A percentile compares a stretch with the other conserved stretches of the same genome.
Conservation (phyloP, 1,140 invertebrate species). For the Nixonia krombeini region DNA sequence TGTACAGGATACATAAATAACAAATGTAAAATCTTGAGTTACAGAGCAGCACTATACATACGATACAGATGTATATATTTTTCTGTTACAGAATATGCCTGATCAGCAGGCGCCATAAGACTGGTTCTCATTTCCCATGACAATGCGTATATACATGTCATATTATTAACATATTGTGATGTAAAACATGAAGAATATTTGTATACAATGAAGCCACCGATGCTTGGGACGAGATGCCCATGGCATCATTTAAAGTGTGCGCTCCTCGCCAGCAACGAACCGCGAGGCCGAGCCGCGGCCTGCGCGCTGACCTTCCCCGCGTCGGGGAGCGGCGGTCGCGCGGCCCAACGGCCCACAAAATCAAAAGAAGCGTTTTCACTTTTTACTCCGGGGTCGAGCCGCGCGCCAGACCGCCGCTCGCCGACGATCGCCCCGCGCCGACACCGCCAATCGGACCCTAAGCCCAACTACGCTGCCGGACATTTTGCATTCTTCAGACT, state of each 20-base stretch:
- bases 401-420: constrained; percentile 9
- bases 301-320: constrained; percentile 10
- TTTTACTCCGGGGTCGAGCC: constrained; percentile 27
- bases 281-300: not conserved
- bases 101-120: constrained; percentile 69
- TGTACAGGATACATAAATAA: constrained; percentile 70
- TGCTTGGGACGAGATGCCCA: constrained; percentile 59
- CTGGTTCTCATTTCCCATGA: constrained; percentile 72
- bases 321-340: constrained; percentile 6
- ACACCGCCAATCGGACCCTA: constrained; percentile 17
- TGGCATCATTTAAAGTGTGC: constrained; percentile 60
- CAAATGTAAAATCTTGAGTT: constrained; percentile 72
- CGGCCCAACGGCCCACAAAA: constrained; percentile 21
- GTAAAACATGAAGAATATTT: constrained; percentile 71
- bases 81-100: constrained; percentile 73
- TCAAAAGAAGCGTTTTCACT: constrained; percentile 45
- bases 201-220: constrained; percentile 67
- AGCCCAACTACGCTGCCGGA: constrained; percentile 23
- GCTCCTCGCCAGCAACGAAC: constrained; percentile 62
- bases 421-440: constrained; percentile 4
- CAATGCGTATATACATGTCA: constrained; percentile 72
- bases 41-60: constrained; percentile 74
- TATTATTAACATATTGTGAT: constrained; percentile 68
- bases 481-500: constrained; percentile 37
- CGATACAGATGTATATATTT: constrained; percentile 74